Percentiles rank a stretch among this genome's conserved stretches.
These are phyloP conservation scores for Craseonycteris thonglongyai DNA, from an alignment of 2,113 vertebrate genomes.

Conservation along the genomic window DNA sequence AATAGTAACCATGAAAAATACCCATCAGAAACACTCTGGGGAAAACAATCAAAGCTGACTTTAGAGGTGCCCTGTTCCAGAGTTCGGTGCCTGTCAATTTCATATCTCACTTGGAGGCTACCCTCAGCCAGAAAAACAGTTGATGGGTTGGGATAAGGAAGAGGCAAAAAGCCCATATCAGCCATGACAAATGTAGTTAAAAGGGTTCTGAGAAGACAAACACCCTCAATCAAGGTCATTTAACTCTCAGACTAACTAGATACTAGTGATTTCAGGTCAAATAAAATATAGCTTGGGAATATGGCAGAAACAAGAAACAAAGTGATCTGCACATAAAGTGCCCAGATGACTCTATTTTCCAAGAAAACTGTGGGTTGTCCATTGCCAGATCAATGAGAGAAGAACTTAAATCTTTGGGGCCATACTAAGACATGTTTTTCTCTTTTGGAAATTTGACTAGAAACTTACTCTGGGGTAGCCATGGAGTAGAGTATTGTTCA, in stretches of 20 bases:
- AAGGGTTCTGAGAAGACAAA: not conserved
- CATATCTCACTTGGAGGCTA: not conserved
- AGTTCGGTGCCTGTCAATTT: not conserved
- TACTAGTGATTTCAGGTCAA: not conserved
- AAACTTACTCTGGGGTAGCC: not conserved
- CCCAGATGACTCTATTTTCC: not conserved
- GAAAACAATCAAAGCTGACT: not conserved
- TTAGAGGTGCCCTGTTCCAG: not conserved
- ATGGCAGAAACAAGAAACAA: not conserved
- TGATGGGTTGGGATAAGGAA: not conserved
- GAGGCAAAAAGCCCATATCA: not conserved
- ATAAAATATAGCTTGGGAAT: not conserved
- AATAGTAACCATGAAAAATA: not conserved
- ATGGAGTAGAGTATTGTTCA: not conserved
- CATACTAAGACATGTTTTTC: not conserved
- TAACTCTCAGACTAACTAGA: not conserved
- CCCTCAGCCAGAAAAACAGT: not conserved
- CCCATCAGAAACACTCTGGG: not conserved
- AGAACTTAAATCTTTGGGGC: not conserved
- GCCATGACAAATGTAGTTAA: not conserved
- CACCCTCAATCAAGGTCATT: accelerated
- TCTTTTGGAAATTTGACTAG: not conserved
- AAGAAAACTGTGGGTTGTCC: not conserved
- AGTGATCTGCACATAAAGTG: not conserved
- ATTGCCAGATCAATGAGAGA: not conserved